Base-by-base conservation (phyloP, 2,113 vertebrate genomes). In the Oxyura jamaicensis region DNA sequence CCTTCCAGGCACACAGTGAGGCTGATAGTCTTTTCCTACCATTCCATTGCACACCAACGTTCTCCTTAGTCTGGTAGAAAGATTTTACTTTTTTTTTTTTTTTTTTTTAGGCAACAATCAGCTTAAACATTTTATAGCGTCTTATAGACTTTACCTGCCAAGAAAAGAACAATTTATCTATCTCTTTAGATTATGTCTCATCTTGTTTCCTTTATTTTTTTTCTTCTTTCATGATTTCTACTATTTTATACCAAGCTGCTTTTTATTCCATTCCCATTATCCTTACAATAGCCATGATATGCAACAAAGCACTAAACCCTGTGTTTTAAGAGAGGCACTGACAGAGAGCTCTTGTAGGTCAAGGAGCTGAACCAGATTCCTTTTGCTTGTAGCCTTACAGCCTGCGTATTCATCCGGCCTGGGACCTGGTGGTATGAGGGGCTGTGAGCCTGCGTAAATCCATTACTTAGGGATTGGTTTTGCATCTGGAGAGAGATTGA, bases 1-100 rank as follows among this genome's bases (percentile, higher is more conserved):
- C 69, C 89, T 94, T 89, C 81, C 73, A 92, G 80, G 91, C 83
- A 84, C 35, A 84, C 19, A 63, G 50, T 1, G 5, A 90, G n/a
- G 59, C 86, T 66, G 83, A 72, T 68, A 50, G 62, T 44, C 91
- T 48, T 82, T 81, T 85, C 83, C 83, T 91, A 18, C 83, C 26
- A 50, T 84, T 93, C 86, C 28, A 79, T 62, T 84, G 52, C 81
- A 92, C 81, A 90, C 76, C 91, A 78, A 81, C 73, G 92, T 68
- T 87, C 86, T 94, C 71, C 72, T 82, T 67, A 66, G 69, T 89
- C 71, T 87, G 78, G 58, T 95, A 81, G 95, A 93, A 86, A 79
- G 42, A 41, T 85, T 93, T 93, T 84, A 21, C 77, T 84, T 91
- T 62, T 69, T 76, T 71, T 90, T 46, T 46, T 44, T 46, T 46